Conservation (phyloP, 2,797 vertebrate genomes). For the Intellagama lesueurii region DNA sequence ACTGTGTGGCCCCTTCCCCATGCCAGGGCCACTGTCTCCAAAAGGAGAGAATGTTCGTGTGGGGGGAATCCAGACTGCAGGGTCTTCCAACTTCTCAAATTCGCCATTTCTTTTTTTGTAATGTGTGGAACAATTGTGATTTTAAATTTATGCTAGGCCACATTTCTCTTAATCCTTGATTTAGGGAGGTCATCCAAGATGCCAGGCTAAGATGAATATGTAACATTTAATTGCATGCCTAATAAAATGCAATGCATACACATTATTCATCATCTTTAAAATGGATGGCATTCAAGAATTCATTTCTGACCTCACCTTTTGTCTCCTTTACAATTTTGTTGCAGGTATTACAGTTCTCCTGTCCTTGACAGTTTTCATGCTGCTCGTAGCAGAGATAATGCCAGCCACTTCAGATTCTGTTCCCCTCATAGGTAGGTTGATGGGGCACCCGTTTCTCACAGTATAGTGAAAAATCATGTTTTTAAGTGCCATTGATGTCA, state of each 20-base stretch:
- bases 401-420: constrained; percentile 94
- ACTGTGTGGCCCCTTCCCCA: neutral
- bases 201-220: neutral
- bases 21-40: neutral
- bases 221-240: neutral
- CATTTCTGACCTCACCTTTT: constrained; percentile 26
- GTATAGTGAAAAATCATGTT: neutral
- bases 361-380: constrained; percentile 94
- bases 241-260: neutral
- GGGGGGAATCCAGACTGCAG: neutral
- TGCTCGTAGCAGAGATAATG: constrained; percentile 95
- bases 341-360: constrained; percentile 92
- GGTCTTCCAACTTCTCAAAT: neutral
- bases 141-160: neutral
- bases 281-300: constrained; percentile 6
- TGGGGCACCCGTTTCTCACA: neutral
- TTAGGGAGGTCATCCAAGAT: neutral
- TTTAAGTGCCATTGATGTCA: neutral
- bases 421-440: constrained; percentile 88
- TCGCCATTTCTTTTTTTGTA: neutral
- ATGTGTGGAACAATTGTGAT: neutral
- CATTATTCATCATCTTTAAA: neutral
- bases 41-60: neutral
- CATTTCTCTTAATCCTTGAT: neutral
- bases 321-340: constrained; percentile 33